Evolutionary conservation across 2,888 invertebrate genomes (phyloP), one percentile per base, ranked within the genome.

Genomic region (Plagodis pulveraria): DNA sequence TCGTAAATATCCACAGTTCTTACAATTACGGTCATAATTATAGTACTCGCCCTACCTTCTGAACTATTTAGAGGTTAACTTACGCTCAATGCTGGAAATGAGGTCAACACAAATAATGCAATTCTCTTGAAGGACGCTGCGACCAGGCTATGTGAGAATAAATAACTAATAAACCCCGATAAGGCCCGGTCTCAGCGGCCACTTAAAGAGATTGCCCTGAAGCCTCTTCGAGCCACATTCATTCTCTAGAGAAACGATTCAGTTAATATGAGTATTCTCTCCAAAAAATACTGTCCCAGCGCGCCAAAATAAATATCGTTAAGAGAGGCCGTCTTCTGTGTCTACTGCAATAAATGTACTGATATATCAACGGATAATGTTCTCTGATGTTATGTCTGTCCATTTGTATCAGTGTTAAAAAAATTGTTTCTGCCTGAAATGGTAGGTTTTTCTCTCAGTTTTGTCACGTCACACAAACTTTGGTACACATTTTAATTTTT

Each of bases 151-250:
- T 75, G 76, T 67, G 72, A 62, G 84, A 81, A 89, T 89, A 89
- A 89, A 90, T 90, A 90, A 87, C 83, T 89, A 88, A 91, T 89
- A 89, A 85, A 86, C 78, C 74, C 72, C 77, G 81, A 87, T 87
- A 89, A 87, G 84, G 78, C 76, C 72, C 66, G 68, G 74, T 76
- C 78, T 78, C 79, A 61, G 76, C 77, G 72, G 74, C 84, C 90
- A 90, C 89, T 89, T 89, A 87, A 85, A 85, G 84, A 88, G 88
- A 91, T 89, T 91, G 90, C 84, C 77, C 75, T 64, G 80, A 78
- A 78, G 80, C 83, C 71, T 56, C 48, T 46, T 32, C 77, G 74
- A 66, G 50, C 51, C 62, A 63, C 67, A 62, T 62, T 66, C 56
- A 56, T 59, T 77, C 59, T 54, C 71, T 67, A 70, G 68, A 81